Evolutionary conservation across 1,140 invertebrate species (phyloP).

Genomic region (Elysia chlorotica): DNA sequence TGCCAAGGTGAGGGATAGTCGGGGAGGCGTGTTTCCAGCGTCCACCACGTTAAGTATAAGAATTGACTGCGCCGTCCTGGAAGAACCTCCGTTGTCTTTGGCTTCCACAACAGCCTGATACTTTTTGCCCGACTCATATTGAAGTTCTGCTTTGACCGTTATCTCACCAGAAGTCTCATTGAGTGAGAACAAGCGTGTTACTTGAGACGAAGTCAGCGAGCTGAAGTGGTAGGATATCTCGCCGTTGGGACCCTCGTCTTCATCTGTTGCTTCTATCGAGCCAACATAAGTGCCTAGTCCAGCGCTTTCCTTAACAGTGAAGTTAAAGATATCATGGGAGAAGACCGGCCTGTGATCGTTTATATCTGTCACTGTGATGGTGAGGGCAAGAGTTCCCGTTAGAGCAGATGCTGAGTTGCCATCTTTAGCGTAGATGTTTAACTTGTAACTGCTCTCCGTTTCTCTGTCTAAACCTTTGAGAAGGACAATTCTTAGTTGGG

Average conservation of each 20-base stretch:
- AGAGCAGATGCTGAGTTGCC: conserved; percentile 78
- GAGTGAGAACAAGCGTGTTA: conserved; percentile 69
- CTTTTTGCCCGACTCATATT: conserved; percentile 21
- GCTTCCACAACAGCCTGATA: conserved; percentile 31
- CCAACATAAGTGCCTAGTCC: conserved; percentile 32
- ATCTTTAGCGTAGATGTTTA: conserved; percentile 87
- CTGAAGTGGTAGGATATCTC: conserved; percentile 44
- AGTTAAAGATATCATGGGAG: conserved; percentile 35
- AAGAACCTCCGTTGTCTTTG: conserved; percentile 21
- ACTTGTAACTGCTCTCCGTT: conserved; percentile 82
- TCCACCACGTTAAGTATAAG: conserved; percentile 20
- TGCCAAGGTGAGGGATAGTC: conserved; percentile 10
- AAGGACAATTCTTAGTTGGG: conserved; percentile 38
- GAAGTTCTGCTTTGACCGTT: conserved; percentile 65
- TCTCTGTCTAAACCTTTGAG: conserved; percentile 76
- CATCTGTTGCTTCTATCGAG: conserved; percentile 41
- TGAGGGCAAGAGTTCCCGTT: conserved; percentile 55
- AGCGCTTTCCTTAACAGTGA: conserved; percentile 76
- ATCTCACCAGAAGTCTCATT: conserved; percentile 83
- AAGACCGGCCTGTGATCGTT: conserved; percentile 92
- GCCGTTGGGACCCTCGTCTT: conserved; percentile 48
- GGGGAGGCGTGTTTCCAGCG: conserved; percentile 23
- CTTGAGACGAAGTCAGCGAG: conserved; percentile 28
- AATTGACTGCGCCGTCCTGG: conserved; percentile 8
- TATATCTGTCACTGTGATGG: conserved; percentile 70